Evolutionary conservation across 2,797 vertebrate genomes (phyloP), one percentile per base, ranked within the genome.

Genomic region (Lepilemur ruficaudatus): DNA sequence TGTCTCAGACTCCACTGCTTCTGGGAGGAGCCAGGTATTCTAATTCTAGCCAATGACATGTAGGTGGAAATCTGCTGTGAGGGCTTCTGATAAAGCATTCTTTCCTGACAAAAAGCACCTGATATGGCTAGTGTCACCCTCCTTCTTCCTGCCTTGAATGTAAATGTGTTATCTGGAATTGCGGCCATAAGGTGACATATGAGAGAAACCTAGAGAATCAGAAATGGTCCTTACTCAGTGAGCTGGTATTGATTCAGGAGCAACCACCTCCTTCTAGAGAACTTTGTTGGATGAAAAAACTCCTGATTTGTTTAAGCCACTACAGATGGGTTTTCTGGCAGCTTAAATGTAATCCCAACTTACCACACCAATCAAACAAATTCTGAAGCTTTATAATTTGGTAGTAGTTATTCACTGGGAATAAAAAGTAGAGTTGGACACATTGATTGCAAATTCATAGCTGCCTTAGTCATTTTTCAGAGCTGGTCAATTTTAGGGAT

Each of bases 381-480:
- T 75, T 72, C 3, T 25, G 59, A 95, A 75, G 32, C 23, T 86
- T 10, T 61, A 8, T 70, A 50, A 72, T 35, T 84, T 76, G 67
- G 41, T 55, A 75, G 5, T 17, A 50, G 41, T 79, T 65, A 83
- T 55, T 67, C 28, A 43, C 8, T 82, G 11, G 25, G 73, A 48
- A 38, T 86, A 88, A 93, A 25, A 95, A 61, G 55, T 80, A 50
- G 57, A 84, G 20, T 3, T 79, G 84, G 81, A 81, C 91, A 52
- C 52, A 41, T 82, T 50, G 83, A 61, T 43, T 82, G 72, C 35
- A 72, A 55, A 61, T 46, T 46, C 59, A 89, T 43, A 83, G 55
- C 52, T 69, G 15, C 65, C 59, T 87, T n/a, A 13, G 20, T 82
- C 10, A 90, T 63, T 90, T 92, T 95, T 93, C n/a, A 94, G 70